These are phyloP conservation scores for Pardosa pseudoannulata DNA, from an alignment of 2,888 invertebrate species.

Conservation along the genomic window DNA sequence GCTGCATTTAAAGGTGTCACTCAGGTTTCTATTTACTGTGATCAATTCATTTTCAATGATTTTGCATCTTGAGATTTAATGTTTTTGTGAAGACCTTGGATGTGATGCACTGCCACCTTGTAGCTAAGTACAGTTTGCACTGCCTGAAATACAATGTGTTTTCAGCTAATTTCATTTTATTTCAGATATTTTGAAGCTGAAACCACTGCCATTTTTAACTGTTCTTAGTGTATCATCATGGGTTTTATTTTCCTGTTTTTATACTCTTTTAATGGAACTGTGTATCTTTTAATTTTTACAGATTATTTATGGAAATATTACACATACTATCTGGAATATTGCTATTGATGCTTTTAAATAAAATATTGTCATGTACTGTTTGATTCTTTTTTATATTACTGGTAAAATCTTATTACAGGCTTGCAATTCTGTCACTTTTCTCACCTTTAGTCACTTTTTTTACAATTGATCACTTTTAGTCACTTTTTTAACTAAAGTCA, in stretches of 20 bases:
- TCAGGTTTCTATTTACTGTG: not conserved
- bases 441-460: too few species aligned
- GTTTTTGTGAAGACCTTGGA: not conserved
- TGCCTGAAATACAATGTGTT: conserved; percentile 19
- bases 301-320: conserved; percentile 43
- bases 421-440: too few species aligned
- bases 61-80: not conserved
- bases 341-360: conserved; percentile 59
- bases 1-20: not conserved
- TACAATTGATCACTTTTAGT: too few species aligned
- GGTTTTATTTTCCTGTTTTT: conserved; percentile 45
- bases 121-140: conserved; percentile 20
- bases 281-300: conserved; percentile 24
- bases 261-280: conserved; percentile 52
- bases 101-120: conserved; percentile 27
- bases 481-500: too few species aligned
- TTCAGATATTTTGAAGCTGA: conserved; percentile 42
- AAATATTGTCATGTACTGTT: conserved; percentile 40
- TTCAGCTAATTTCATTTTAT: conserved; percentile 44
- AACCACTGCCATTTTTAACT: conserved; percentile 66
- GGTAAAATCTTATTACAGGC: too few species aligned
- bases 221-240: conserved; percentile 26
- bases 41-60: not conserved
- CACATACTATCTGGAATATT: conserved; percentile 21
- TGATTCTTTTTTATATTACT: too few species aligned